Evolutionary conservation across 2,113 vertebrate genomes (phyloP).

Genomic region (Myotis lucifugus): DNA sequence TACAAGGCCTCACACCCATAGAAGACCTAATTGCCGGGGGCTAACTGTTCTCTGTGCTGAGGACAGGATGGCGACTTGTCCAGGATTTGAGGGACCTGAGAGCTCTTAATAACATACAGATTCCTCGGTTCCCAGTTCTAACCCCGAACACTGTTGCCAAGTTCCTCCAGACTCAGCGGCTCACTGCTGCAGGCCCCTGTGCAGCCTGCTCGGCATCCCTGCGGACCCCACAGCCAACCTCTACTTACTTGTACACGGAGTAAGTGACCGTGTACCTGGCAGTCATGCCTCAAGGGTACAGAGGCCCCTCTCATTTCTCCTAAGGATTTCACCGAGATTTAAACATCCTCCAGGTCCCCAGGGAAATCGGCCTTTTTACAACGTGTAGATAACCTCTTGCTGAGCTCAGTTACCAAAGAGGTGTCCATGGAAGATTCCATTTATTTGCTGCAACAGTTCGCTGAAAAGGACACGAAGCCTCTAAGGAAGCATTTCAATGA

Average conservation of each 20-base stretch:
- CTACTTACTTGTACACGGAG: background rate
- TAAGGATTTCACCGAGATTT: background rate
- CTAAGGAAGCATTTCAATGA: background rate
- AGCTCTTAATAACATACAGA: background rate
- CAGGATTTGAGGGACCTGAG: background rate
- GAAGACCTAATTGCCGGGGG: background rate
- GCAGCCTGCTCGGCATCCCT: background rate
- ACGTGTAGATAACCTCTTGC: background rate
- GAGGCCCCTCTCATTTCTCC: background rate
- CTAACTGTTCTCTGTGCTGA: no score
- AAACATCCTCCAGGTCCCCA: background rate
- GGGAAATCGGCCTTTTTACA: background rate
- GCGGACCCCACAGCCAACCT: background rate
- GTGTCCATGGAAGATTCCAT: background rate
- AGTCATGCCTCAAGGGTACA: background rate
- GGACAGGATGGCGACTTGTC: background rate
- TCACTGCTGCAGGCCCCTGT: background rate
- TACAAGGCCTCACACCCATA: background rate
- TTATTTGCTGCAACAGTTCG: background rate
- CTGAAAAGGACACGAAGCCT: background rate
- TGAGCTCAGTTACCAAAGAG: background rate
- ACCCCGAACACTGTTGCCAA: background rate
- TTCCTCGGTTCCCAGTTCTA: background rate
- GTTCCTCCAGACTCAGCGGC: background rate
- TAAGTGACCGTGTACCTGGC: background rate